phyloP scores from a whole-genome alignment of 2,888 invertebrate genomes.

The Clunio marinus region DNA sequence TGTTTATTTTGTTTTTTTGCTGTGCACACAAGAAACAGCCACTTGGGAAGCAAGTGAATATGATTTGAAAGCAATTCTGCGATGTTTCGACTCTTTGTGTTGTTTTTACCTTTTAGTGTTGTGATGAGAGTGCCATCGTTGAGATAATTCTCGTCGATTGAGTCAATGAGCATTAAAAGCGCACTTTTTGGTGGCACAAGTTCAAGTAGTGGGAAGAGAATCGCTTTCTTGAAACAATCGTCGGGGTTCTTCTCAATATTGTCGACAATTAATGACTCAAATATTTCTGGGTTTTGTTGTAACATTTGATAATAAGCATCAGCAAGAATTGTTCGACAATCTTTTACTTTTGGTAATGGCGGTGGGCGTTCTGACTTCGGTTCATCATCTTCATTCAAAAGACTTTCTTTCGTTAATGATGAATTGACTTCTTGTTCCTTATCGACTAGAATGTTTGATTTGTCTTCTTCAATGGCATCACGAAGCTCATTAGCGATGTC shows the following conservation, averaged over 20 bases:
- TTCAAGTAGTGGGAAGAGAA: conserved; percentile 81
- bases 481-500: conserved; percentile 42
- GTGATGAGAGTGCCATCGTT: conserved; percentile 56
- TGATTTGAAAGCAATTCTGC: conserved; percentile 82
- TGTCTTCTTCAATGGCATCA: conserved; percentile 42
- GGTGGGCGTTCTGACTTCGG: conserved; percentile 44
- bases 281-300: conserved; percentile 73
- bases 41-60: conserved; percentile 86
- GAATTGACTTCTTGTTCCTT: conserved; percentile 41
- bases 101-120: conserved; percentile 53
- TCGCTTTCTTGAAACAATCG: conserved; percentile 82
- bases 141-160: conserved; percentile 77
- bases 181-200: conserved; percentile 82
- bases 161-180: conserved; percentile 82
- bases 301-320: conserved; percentile 77
- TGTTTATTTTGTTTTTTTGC: conserved; percentile 80
- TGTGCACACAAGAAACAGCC: conserved; percentile 86
- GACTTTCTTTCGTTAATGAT: conserved; percentile 41
- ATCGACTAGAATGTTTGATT: conserved; percentile 42
- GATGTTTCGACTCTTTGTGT: conserved; percentile 61
- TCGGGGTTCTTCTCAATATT: conserved; percentile 84
- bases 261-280: conserved; percentile 72
- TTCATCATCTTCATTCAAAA: conserved; percentile 48
- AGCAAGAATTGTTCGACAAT: conserved; percentile 62
- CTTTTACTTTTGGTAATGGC: conserved; percentile 54